A percentile compares a stretch with the other conserved stretches of the same genome.
These are phyloP conservation scores for Pseudochromis fuscus DNA, from an alignment of 2,797 vertebrate species.

Conservation along the genomic window DNA sequence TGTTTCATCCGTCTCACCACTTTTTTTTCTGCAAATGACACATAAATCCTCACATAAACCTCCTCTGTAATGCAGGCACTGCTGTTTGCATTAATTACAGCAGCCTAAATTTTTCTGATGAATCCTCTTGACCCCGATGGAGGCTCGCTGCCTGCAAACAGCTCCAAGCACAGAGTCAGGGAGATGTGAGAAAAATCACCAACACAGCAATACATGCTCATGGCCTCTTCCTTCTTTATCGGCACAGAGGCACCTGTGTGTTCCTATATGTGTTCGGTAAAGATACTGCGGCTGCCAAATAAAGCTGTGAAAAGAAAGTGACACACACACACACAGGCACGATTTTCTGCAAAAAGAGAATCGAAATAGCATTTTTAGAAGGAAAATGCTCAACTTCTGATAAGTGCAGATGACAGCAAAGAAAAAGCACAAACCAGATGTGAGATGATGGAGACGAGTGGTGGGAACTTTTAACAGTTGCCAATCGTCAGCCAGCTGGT, in stretches of 20 bases:
- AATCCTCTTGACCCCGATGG: slow-evolving; percentile 25
- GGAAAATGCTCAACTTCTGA: not conserved
- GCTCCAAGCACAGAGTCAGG: slow-evolving; percentile 1
- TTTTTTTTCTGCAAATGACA: slow-evolving; percentile 11
- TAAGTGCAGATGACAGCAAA: not conserved
- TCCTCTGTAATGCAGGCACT: slow-evolving; percentile 17
- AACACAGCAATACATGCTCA: not conserved
- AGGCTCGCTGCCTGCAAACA: slow-evolving; percentile 6
- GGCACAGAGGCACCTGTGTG: not conserved
- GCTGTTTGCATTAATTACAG: slow-evolving; percentile 32
- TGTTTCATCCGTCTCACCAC: slow-evolving; percentile 2
- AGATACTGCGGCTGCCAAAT: not conserved
- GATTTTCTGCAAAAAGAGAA: not conserved
- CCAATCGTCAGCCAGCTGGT: slow-evolving; percentile 42
- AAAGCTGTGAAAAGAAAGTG: not conserved
- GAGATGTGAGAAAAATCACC: slow-evolving; percentile 9
- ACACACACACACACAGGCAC: no score
- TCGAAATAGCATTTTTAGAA: no score
- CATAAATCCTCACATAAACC: slow-evolving; percentile 8
- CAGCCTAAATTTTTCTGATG: slow-evolving; percentile 17
- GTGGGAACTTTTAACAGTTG: slow-evolving; percentile 25
- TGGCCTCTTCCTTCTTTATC: not conserved
- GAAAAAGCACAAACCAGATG: slow-evolving; percentile 35
- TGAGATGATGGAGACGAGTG: slow-evolving; percentile 34
- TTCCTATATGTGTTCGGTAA: not conserved